These are phyloP conservation scores for Catagonus wagneri DNA, from an alignment of 2,113 vertebrate genomes.

Conservation along the genomic window DNA sequence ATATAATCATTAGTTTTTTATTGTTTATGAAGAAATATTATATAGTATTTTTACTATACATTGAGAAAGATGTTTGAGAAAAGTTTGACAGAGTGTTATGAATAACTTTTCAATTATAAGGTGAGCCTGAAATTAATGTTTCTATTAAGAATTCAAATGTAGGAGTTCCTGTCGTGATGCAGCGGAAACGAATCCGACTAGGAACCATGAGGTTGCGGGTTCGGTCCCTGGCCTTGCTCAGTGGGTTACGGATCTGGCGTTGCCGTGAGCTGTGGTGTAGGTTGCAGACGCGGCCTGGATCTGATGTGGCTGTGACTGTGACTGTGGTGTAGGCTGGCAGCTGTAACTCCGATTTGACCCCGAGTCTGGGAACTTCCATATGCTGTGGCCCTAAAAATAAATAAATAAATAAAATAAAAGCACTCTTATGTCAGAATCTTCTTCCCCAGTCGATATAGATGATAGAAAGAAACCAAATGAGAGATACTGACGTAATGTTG, in stretches of 20 bases:
- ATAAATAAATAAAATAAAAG: background rate
- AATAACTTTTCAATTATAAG: constrained; percentile 6
- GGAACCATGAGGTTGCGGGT: no score
- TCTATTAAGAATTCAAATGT: background rate
- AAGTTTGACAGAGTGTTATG: background rate
- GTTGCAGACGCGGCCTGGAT: no score
- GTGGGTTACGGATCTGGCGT: no score
- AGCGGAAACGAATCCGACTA: no score
- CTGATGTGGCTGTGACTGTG: no score
- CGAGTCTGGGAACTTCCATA: no score
- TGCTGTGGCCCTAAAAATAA: no score
- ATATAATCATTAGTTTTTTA: background rate
- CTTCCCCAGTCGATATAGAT: background rate
- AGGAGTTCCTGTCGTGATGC: background rate
- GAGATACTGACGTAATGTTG: background rate
- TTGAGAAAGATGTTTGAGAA: background rate
- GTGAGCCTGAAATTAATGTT: background rate
- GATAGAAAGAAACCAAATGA: background rate
- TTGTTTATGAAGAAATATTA: background rate
- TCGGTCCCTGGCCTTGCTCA: background rate
- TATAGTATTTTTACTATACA: background rate
- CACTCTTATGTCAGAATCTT: background rate
- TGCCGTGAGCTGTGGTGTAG: no score
- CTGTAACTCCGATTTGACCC: no score
- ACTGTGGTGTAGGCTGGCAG: no score